phyloP scores from a whole-genome alignment of 2,888 invertebrate genomes.

The Syritta pipiens region DNA sequence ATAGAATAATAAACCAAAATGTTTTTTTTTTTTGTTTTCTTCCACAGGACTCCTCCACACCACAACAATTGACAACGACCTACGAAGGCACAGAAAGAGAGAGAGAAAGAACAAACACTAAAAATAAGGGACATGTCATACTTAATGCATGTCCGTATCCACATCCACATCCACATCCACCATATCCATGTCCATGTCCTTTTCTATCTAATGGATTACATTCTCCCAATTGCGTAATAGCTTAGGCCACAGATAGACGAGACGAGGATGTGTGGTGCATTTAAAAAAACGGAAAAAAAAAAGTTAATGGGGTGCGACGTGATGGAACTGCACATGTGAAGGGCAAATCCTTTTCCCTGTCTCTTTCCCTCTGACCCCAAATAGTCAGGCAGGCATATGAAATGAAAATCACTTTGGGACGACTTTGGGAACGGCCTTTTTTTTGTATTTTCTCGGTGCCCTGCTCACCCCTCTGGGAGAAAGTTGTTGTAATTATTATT shows the following conservation, averaged over 20 bases:
- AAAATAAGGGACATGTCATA: constrained; percentile 57
- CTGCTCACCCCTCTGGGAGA: not conserved
- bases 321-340: constrained; percentile 45
- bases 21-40: no score
- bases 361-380: constrained; percentile 32
- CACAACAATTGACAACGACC: constrained; percentile 1
- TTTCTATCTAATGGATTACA: constrained; percentile 60
- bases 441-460: constrained; percentile 1
- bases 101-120: constrained; percentile 14
- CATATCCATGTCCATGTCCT: constrained; percentile 60
- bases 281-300: no score
- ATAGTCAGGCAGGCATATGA: constrained; percentile 22
- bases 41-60: not conserved
- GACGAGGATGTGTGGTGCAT: constrained; percentile 28
- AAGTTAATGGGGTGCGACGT: constrained; percentile 68
- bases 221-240: constrained; percentile 50
- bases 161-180: no score
- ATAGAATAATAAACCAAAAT: no score
- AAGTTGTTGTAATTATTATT: constrained; percentile 65
- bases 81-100: not conserved
- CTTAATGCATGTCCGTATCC: constrained; percentile 61
- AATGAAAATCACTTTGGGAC: constrained; percentile 56
- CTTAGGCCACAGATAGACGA: constrained; percentile 34
- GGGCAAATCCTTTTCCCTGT: constrained; percentile 52
- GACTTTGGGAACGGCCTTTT: no score